phyloP scores from a whole-genome alignment of 2,113 vertebrate genomes.

The Silurus glanis region DNA sequence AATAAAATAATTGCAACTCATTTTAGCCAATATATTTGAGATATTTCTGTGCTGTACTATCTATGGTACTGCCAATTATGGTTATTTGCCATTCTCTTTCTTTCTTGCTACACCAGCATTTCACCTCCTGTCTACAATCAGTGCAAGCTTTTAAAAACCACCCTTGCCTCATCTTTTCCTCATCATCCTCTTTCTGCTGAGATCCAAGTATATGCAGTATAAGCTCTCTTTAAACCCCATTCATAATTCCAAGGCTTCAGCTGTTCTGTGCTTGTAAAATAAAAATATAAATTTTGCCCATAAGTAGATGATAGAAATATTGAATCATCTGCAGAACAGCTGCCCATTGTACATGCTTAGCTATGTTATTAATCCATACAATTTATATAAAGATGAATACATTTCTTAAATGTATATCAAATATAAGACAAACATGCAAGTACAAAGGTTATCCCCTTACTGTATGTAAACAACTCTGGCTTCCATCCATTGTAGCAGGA shows the following conservation, averaged over 20 bases:
- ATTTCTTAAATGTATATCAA: background rate
- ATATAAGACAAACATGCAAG: background rate
- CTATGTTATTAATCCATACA: background rate
- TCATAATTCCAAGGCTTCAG: background rate
- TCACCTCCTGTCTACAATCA: constrained; percentile 52
- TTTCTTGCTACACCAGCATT: constrained; percentile 58
- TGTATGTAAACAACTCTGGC: background rate
- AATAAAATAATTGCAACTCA: background rate
- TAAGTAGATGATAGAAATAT: background rate
- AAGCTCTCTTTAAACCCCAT: background rate
- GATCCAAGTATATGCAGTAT: background rate
- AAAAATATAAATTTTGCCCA: background rate
- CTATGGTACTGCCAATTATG: background rate
- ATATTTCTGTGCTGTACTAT: background rate
- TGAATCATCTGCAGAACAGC: background rate
- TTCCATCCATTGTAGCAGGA: background rate
- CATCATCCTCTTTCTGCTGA: constrained; percentile 9
- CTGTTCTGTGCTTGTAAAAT: background rate
- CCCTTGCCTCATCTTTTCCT: constrained; percentile 24
- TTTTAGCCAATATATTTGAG: background rate
- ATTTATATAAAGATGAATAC: background rate
- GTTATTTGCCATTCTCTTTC: background rate
- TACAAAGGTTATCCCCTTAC: background rate
- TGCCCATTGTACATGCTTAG: background rate
- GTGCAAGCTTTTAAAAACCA: constrained; percentile 62